phyloP scores from a whole-genome alignment of 1,140 invertebrate species.

The Monomorium pharaonis region DNA sequence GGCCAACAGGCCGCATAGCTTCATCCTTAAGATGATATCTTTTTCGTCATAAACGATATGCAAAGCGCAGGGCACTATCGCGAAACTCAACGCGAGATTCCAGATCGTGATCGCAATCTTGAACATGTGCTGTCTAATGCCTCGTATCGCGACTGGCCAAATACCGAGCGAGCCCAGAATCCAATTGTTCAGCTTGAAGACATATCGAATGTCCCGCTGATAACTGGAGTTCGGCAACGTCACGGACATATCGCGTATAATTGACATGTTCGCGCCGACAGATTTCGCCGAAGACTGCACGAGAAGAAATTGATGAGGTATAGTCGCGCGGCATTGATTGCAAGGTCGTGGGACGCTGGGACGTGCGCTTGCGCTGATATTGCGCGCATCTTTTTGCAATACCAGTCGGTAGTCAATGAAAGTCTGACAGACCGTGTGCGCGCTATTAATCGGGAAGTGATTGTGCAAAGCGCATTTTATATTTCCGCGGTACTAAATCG shows the following conservation, averaged over 20 bases:
- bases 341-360: background rate
- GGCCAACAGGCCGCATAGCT: conserved; percentile 17
- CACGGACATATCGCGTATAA: background rate
- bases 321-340: conserved; percentile 44
- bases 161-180: conserved; percentile 60
- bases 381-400: background rate
- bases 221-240: background rate
- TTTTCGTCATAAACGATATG: conserved; percentile 49
- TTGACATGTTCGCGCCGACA: background rate
- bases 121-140: background rate
- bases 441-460: background rate
- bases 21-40: conserved; percentile 16
- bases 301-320: background rate
- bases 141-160: conserved; percentile 51
- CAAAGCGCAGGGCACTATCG: conserved; percentile 46
- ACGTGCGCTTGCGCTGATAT: background rate
- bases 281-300: conserved; percentile 22
- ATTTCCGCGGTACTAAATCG: background rate
- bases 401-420: background rate
- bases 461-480: background rate
- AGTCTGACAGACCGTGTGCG: background rate
- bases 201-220: conserved; percentile 26
- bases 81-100: conserved; percentile 34
- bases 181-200: conserved; percentile 47
- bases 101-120: conserved; percentile 4